phyloP scores from a whole-genome alignment of 1,140 invertebrate species.

The roundworm (Caenorhabditis elegans) region WBcel235 BX284602.5:10010501-10011000 shows the following conservation, averaged over 20 bases:
- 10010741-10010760: conserved; percentile 64
- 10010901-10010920: conserved; percentile 62
- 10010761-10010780: conserved; percentile 56
- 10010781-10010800: conserved; percentile 59
- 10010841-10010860: conserved; percentile 50
- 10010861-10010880: conserved; percentile 63
- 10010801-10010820: no score
- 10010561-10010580: conserved; percentile 60
- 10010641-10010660: conserved; percentile 64
- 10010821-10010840: no score
- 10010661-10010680: conserved; percentile 65
- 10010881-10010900: conserved; percentile 65
- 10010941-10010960: conserved; percentile 41
- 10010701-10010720: conserved; percentile 64
- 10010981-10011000: no score
- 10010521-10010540: conserved; percentile 51
- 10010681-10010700: conserved; percentile 64
- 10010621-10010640: conserved; percentile 62
- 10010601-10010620: conserved; percentile 62
- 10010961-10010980: no score
- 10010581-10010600: conserved; percentile 61
- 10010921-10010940: conserved; percentile 63
- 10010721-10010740: conserved; percentile 63
- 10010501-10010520: conserved; percentile 66
- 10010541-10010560: conserved; percentile 64